A percentile compares a stretch with the other conserved stretches of the same genome.
Conservation (phyloP, 1,140 invertebrate species). For the Venustaconcha ellipsiformis region DNA sequence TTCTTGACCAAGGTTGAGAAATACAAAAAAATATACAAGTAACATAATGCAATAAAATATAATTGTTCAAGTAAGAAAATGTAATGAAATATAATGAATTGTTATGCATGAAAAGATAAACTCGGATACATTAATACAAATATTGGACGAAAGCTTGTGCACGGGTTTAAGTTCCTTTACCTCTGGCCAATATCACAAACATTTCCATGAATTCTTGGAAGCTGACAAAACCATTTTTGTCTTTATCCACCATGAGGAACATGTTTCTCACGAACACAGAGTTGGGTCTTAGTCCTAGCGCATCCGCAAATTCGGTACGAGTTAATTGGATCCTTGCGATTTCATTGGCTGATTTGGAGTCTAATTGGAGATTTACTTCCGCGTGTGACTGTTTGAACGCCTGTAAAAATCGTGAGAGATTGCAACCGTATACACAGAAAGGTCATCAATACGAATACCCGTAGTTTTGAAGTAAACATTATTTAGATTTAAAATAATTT, state of each 20-base stretch:
- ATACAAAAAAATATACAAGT: background rate
- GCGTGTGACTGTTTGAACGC: conserved; percentile 31
- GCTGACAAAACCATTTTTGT: conserved; percentile 93
- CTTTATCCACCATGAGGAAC: conserved; percentile 99
- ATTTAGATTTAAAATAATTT: no score
- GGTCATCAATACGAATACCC: conserved; percentile 6
- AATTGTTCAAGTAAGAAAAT: no score
- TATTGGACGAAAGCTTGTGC: background rate
- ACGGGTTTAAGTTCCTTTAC: conserved; percentile 33
- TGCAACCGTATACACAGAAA: background rate
- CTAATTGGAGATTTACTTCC: conserved; percentile 14
- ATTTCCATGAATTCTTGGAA: conserved; percentile 99
- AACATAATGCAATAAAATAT: background rate
- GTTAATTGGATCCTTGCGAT: conserved; percentile 54
- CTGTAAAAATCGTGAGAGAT: conserved; percentile 10
- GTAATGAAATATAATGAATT: background rate
- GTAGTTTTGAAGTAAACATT: background rate
- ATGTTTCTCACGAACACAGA: conserved; percentile 99
- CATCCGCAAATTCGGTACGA: conserved; percentile 91
- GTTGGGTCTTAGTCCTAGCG: conserved; percentile 96
- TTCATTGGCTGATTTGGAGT: conserved; percentile 37
- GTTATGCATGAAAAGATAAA: background rate
- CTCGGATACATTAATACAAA: no score
- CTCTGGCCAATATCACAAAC: conserved; percentile 82
- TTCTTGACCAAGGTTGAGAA: background rate